Conservation (phyloP, 2,888 invertebrate genomes). For the Mesorhabditis sp. region DNA sequence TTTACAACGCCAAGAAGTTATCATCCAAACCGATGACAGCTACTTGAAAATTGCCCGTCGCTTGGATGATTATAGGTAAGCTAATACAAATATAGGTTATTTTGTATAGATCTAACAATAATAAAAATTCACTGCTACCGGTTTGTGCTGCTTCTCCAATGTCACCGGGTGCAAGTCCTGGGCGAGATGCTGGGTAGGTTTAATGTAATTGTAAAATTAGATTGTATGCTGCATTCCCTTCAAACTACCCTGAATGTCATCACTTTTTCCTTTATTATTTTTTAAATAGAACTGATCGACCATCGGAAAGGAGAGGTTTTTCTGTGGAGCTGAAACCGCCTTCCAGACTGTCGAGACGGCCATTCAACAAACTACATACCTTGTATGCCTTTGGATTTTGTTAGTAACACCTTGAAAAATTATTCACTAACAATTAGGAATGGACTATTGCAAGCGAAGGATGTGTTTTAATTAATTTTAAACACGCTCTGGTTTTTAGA, state of each 20-base stretch:
- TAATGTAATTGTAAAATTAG: background rate
- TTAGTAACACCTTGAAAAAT: background rate
- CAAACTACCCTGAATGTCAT: background rate
- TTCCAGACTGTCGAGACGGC: constrained; percentile 8
- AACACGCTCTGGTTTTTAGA: too few species aligned
- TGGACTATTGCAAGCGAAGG: too few species aligned
- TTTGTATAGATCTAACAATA: constrained; percentile 14
- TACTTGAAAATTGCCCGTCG: constrained; percentile 55
- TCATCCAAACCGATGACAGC: constrained; percentile 57
- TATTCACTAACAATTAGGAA: too few species aligned
- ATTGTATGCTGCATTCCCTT: background rate
- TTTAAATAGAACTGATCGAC: constrained; percentile 25
- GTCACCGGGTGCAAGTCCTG: background rate
- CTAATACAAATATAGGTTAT: constrained; percentile 2
- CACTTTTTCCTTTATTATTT: constrained; percentile 10
- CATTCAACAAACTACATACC: background rate
- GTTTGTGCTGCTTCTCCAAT: constrained; percentile 40
- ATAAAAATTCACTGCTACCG: constrained; percentile 33
- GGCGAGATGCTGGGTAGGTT: background rate
- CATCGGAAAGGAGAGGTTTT: constrained; percentile 21
- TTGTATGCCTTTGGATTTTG: constrained; percentile 4
- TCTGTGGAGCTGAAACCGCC: constrained; percentile 12
- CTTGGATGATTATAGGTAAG: constrained; percentile 42
- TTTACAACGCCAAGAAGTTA: constrained; percentile 36
- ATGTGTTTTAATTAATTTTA: too few species aligned